Evolutionary conservation across 2,113 vertebrate genomes (phyloP).

Genomic region (Sclerurus mexicanus): DNA sequence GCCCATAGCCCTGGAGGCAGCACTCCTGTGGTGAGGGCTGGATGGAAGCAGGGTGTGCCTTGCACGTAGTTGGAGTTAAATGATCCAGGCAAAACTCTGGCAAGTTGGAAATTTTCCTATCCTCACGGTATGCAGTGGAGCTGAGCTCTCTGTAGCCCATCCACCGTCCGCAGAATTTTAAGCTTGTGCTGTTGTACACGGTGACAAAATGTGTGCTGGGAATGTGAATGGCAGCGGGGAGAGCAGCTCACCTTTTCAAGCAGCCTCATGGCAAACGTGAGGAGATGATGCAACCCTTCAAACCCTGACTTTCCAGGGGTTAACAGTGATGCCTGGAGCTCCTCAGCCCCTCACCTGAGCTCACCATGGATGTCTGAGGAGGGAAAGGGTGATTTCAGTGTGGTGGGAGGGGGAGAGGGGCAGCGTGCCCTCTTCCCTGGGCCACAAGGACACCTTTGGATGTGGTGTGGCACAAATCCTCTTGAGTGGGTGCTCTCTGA

Average conservation of each 20-base stretch:
- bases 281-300: not conserved
- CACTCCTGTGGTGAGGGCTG: not conserved
- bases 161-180: not conserved
- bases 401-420: not conserved
- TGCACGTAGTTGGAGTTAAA: not conserved
- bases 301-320: fast-evolving
- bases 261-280: not conserved
- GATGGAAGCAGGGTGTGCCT: not conserved
- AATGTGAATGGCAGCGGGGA: not conserved
- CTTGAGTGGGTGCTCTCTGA: not conserved
- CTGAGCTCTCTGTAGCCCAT: not conserved
- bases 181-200: not conserved
- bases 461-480: not conserved
- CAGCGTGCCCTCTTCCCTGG: fast-evolving
- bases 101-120: not conserved
- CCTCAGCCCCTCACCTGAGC: not conserved
- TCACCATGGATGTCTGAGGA: fast-evolving
- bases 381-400: not conserved
- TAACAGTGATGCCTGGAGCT: fast-evolving
- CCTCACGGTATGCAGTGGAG: not conserved
- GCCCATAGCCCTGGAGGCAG: fast-evolving
- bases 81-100: not conserved
- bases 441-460: not conserved
- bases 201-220: not conserved
- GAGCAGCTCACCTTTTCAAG: not conserved